Conservation (phyloP, 2,888 invertebrate species). For the Amiota minor region DNA sequence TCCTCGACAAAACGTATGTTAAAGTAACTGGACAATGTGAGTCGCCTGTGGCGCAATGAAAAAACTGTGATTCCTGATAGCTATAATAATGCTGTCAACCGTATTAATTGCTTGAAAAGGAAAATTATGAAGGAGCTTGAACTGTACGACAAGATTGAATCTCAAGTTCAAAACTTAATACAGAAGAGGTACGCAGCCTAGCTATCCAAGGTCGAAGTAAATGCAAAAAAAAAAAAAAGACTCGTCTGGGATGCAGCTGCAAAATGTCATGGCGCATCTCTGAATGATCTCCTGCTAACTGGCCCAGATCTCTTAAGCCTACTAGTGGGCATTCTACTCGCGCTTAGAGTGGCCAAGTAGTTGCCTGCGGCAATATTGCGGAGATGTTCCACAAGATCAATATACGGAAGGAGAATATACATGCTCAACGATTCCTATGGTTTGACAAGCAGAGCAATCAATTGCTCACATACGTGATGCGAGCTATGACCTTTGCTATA, state of each 20-base stretch:
- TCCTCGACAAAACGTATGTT: slow-evolving; percentile 3
- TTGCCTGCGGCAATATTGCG: neutral
- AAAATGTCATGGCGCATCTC: neutral
- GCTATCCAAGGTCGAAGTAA: no score
- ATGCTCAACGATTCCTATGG: neutral
- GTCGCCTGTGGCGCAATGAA: no score
- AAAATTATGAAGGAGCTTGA: no score
- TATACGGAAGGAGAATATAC: neutral
- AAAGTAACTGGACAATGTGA: slow-evolving; percentile 6
- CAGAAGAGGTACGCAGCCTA: no score
- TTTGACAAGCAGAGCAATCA: neutral
- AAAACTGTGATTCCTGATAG: no score
- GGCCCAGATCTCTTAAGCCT: neutral
- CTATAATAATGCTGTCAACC: no score
- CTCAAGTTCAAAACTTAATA: no score
- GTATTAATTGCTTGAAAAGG: no score
- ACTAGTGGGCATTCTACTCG: neutral
- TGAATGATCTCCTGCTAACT: neutral
- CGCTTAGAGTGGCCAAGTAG: neutral
- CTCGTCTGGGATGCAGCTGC: slow-evolving; percentile 1
- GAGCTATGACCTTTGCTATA: neutral
- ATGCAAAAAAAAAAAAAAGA: no score
- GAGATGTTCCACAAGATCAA: slow-evolving; percentile 26
- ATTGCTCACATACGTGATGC: neutral
- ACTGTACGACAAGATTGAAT: no score